Conservation (phyloP, 2,888 invertebrate species). For the Acleris sparsana region DNA sequence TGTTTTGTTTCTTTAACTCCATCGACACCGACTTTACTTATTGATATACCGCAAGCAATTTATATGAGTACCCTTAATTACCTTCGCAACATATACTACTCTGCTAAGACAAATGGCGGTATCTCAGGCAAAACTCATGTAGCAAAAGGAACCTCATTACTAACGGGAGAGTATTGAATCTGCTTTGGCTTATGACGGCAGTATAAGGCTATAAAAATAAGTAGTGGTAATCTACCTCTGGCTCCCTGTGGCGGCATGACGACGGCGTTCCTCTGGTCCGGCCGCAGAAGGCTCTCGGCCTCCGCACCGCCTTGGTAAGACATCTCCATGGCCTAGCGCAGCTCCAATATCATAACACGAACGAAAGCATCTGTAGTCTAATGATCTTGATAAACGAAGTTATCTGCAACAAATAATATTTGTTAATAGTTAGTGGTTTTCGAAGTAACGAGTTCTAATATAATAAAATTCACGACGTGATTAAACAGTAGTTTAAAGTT, state of each 20-base stretch:
- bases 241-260: conserved; percentile 60
- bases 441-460: not conserved
- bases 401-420: conserved; percentile 29
- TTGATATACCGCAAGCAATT: no score
- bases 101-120: no score
- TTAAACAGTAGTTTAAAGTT: no score
- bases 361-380: conserved; percentile 60
- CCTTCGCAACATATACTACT: no score
- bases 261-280: conserved; percentile 65
- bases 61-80: no score
- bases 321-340: conserved; percentile 69
- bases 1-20: no score
- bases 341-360: conserved; percentile 72
- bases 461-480: not conserved
- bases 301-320: conserved; percentile 73
- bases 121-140: no score
- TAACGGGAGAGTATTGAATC: no score
- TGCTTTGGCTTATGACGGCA: no score
- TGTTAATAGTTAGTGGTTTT: not conserved
- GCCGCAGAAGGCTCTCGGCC: conserved; percentile 75
- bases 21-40: no score
- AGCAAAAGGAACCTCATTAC: no score
- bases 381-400: conserved; percentile 26
- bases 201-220: not conserved
- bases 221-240: conserved; percentile 53